These are phyloP conservation scores for Mongoloraphidia duomilia DNA, from an alignment of 2,888 invertebrate genomes.

Conservation along the genomic window DNA sequence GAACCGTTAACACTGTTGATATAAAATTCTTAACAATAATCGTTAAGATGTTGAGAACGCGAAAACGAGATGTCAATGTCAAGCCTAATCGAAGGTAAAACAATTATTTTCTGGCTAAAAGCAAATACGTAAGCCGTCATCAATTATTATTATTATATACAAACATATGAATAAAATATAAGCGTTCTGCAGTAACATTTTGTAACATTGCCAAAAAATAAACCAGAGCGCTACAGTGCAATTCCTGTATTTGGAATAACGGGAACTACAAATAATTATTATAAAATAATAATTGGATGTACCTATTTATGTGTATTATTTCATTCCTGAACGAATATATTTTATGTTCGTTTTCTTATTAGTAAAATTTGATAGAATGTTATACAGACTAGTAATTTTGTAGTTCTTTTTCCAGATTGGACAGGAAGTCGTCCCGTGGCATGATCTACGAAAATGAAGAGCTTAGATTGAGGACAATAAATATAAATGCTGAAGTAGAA, in stretches of 20 bases:
- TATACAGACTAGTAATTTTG: background rate
- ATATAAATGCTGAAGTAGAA: conserved; percentile 86
- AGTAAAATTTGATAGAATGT: background rate
- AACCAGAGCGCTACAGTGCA: background rate
- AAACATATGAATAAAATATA: conserved; percentile 3
- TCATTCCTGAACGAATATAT: too few species aligned
- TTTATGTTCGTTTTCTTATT: too few species aligned
- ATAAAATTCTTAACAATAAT: background rate
- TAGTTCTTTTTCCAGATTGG: conserved; percentile 42
- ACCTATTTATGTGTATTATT: too few species aligned
- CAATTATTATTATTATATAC: background rate
- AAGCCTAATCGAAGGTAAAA: conserved; percentile 74
- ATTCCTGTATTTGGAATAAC: background rate
- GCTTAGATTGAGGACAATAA: conserved; percentile 72
- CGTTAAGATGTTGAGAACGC: conserved; percentile 60
- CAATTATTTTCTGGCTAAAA: too few species aligned
- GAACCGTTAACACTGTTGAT: too few species aligned
- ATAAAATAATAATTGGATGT: too few species aligned
- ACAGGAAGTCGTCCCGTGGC: conserved; percentile 80
- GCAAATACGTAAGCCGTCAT: too few species aligned
- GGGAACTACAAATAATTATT: background rate
- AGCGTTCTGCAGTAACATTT: background rate
- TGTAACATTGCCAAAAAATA: background rate
- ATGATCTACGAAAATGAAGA: conserved; percentile 93
- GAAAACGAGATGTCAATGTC: conserved; percentile 75